Evolutionary conservation across 2,797 vertebrate genomes (phyloP).

Genomic region (Austrolebias charrua): DNA sequence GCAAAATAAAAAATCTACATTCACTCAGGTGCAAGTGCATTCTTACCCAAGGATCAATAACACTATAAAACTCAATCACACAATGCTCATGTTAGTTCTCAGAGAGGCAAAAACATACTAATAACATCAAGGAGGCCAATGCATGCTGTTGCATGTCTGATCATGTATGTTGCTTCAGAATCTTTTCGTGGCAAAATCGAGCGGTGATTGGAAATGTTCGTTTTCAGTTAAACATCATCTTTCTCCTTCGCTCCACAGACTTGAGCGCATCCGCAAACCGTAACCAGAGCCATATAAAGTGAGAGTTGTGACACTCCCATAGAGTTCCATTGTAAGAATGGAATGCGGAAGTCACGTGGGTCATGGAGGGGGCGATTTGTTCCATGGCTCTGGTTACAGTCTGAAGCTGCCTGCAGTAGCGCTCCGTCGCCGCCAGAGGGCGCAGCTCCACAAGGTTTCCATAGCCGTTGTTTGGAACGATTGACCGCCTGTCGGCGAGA

Average conservation of each 20-base stretch:
- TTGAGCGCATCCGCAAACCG: constrained; percentile 31
- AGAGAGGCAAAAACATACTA: constrained; percentile 54
- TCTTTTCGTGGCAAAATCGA: constrained; percentile 38
- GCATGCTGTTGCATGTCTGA: constrained; percentile 55
- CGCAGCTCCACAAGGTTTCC: too few relatives aligned
- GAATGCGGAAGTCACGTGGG: too few relatives aligned
- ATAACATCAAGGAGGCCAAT: constrained; percentile 55
- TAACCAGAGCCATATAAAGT: too few relatives aligned
- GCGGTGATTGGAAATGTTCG: constrained; percentile 23
- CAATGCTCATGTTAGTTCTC: constrained; percentile 59
- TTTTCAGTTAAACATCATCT: constrained; percentile 24
- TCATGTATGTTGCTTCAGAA: constrained; percentile 25
- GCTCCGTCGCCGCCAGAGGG: too few relatives aligned
- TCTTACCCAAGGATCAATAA: constrained; percentile 77
- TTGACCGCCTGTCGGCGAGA: too few relatives aligned
- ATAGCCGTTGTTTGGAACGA: too few relatives aligned
- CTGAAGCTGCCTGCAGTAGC: too few relatives aligned
- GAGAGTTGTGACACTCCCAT: too few relatives aligned
- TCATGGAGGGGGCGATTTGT: too few relatives aligned
- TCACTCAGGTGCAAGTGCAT: constrained; percentile 82
- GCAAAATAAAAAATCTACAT: constrained; percentile 68
- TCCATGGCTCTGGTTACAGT: too few relatives aligned
- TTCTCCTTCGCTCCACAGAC: constrained; percentile 28
- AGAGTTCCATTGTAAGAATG: too few relatives aligned
- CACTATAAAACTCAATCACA: constrained; percentile 65